phyloP scores from a whole-genome alignment of 1,140 invertebrate genomes.

The Anoplophora glabripennis region DNA sequence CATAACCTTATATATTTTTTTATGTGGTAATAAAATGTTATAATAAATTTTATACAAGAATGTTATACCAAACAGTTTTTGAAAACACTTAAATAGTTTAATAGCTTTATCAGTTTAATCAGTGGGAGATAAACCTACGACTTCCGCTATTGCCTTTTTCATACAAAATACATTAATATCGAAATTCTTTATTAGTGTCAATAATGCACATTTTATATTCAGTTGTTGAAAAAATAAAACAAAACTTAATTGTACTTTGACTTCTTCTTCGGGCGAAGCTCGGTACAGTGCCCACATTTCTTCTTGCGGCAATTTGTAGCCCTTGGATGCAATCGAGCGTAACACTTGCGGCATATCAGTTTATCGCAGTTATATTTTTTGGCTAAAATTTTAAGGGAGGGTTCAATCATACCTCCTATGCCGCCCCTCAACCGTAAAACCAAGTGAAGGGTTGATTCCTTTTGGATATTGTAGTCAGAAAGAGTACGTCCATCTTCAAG shows the following conservation, averaged over 20 bases:
- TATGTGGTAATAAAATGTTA: too few species aligned
- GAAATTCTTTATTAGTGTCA: too few species aligned
- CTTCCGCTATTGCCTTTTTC: too few species aligned
- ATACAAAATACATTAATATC: too few species aligned
- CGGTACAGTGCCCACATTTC: constrained; percentile 99
- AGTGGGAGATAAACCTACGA: too few species aligned
- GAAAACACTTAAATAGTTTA: too few species aligned
- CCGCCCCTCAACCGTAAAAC: constrained; percentile 74
- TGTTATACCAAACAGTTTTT: too few species aligned
- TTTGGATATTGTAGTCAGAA: constrained; percentile 73
- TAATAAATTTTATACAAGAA: too few species aligned
- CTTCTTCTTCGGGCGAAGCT: constrained; percentile 99
- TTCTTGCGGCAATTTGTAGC: constrained; percentile 99
- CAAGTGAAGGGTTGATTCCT: constrained; percentile 73
- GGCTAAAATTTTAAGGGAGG: constrained; percentile 91
- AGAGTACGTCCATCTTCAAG: constrained; percentile 79
- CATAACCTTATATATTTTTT: too few species aligned
- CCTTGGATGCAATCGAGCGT: constrained; percentile 95
- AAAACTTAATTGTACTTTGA: constrained; percentile 73
- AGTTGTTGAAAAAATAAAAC: too few species aligned
- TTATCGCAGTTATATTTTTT: constrained; percentile 99
- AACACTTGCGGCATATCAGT: constrained; percentile 99
- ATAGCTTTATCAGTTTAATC: too few species aligned
- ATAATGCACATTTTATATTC: too few species aligned
- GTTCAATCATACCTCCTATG: constrained; percentile 99